Evolutionary conservation across 2,113 vertebrate species (phyloP).

Genomic region (Psilopsiagon aymara): DNA sequence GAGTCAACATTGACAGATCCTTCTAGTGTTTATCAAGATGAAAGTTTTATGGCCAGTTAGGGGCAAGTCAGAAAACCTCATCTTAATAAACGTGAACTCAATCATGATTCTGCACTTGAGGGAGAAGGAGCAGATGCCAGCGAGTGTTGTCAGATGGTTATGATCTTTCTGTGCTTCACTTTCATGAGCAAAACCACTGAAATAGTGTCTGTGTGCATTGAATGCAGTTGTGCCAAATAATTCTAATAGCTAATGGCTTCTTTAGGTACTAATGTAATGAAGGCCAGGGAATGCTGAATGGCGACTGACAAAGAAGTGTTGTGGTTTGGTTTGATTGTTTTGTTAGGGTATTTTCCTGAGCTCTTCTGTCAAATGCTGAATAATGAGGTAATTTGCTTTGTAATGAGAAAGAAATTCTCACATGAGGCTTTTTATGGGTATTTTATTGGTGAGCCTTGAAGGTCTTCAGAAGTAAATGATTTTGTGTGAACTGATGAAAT

Average conservation of each 20-base stretch:
- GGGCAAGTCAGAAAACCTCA: background rate
- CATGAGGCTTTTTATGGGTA: background rate
- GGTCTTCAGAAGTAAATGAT: background rate
- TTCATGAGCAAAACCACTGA: background rate
- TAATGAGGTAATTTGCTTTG: background rate
- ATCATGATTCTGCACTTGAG: background rate
- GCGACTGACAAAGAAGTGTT: background rate
- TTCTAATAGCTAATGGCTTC: background rate
- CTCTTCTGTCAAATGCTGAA: background rate
- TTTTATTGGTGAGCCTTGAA: background rate
- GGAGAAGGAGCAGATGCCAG: background rate
- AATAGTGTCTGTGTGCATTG: accelerated
- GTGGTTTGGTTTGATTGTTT: background rate
- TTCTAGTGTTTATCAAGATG: background rate
- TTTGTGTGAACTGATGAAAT: background rate
- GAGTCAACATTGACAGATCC: background rate
- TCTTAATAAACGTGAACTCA: background rate
- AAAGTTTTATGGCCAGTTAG: background rate
- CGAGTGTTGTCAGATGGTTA: background rate
- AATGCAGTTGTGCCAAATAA: too few species aligned
- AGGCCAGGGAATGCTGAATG: background rate
- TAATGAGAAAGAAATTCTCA: background rate
- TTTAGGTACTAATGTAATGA: background rate
- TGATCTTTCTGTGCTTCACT: background rate
- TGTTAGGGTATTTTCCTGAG: background rate